Conservation (phyloP, 2,113 vertebrate species). For the Lipophrys pholis region DNA sequence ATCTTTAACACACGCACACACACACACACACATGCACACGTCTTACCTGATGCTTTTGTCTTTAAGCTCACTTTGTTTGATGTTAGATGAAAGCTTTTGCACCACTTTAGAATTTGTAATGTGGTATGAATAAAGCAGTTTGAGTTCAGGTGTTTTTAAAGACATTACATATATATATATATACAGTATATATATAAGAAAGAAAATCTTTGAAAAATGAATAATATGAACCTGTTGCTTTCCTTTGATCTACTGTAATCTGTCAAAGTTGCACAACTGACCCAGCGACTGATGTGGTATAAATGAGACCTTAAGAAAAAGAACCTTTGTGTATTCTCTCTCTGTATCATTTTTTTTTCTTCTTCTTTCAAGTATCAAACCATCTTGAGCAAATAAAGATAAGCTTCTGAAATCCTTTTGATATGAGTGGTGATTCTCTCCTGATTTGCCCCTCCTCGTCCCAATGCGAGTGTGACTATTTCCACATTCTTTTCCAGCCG, state of each 20-base stretch:
- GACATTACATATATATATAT: constrained; percentile 42
- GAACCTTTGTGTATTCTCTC: constrained; percentile 65
- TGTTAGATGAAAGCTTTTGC: constrained; percentile 56
- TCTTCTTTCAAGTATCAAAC: constrained; percentile 69
- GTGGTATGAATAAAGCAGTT: constrained; percentile 39
- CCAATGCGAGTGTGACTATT: constrained; percentile 26
- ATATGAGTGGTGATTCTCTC: constrained; percentile 48
- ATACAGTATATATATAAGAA: constrained; percentile 14
- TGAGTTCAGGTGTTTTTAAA: constrained; percentile 59
- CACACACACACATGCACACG: neutral
- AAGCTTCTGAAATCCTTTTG: constrained; percentile 69
- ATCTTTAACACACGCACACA: constrained; percentile 30
- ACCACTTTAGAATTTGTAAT: constrained; percentile 57
- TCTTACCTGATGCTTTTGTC: constrained; percentile 49
- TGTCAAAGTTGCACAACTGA: constrained; percentile 68
- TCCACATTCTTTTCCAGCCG: constrained; percentile 8
- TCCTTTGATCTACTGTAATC: constrained; percentile 54
- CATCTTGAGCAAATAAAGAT: constrained; percentile 82
- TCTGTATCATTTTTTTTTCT: constrained; percentile 37
- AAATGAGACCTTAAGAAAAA: constrained; percentile 39
- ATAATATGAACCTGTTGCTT: constrained; percentile 53
- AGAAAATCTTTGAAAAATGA: constrained; percentile 29
- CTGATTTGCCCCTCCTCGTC: constrained; percentile 17
- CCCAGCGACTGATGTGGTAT: constrained; percentile 51
- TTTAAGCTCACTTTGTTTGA: constrained; percentile 47